phyloP scores from a whole-genome alignment of 2,113 vertebrate species.

The Argyrosomus japonicus region DNA sequence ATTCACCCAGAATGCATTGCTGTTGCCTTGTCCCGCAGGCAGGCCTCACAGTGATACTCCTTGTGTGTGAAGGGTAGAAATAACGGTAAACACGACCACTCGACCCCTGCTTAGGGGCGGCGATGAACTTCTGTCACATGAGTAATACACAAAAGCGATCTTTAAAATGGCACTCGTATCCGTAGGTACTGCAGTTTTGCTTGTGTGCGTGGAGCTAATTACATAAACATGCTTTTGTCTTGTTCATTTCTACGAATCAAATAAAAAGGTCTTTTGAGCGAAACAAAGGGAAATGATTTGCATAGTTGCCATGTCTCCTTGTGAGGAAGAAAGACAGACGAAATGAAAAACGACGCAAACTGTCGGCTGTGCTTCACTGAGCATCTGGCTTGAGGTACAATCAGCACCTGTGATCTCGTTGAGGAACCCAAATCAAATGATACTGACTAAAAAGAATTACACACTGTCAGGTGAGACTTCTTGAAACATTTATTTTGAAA shows the following conservation, averaged over 20 bases:
- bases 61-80: slow-evolving; percentile 21
- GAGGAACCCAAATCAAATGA: not conserved
- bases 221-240: slow-evolving; percentile 49
- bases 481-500: too few species aligned
- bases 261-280: slow-evolving; percentile 44
- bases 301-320: slow-evolving; percentile 29
- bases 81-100: slow-evolving; percentile 47
- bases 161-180: too few species aligned
- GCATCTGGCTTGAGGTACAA: slow-evolving; percentile 29
- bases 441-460: too few species aligned
- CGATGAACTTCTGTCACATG: slow-evolving; percentile 59
- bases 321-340: slow-evolving; percentile 1
- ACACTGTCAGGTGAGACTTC: too few species aligned
- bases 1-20: slow-evolving; percentile 47
- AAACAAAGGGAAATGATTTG: slow-evolving; percentile 50
- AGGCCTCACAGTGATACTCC: slow-evolving; percentile 19
- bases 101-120: slow-evolving; percentile 34
- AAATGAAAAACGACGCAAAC: slow-evolving; percentile 43
- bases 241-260: slow-evolving; percentile 40
- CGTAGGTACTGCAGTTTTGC: not conserved
- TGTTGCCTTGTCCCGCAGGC: slow-evolving; percentile 19
- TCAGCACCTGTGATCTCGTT: slow-evolving; percentile 41
- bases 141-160: slow-evolving; percentile 44
- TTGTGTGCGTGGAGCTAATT: slow-evolving; percentile 26
- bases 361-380: slow-evolving; percentile 26